Evolutionary conservation across 2,888 invertebrate species (phyloP), one percentile per base, ranked within the genome.

Genomic region (Dryobota labecula): DNA sequence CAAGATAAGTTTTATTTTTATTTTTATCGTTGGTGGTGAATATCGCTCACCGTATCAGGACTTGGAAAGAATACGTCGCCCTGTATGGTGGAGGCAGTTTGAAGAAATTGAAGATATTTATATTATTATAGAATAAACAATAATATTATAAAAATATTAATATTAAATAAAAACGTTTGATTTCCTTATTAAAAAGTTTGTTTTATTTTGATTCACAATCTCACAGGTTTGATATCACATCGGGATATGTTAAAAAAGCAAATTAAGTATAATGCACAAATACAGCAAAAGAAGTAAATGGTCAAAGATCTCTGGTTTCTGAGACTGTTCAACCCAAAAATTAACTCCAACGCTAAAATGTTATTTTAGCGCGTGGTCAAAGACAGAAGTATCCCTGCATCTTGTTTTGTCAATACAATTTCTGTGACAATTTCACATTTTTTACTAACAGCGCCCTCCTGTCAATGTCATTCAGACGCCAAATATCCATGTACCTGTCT

Each of bases 221-320:
- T 79, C 76, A 80, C 71, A 66, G 45, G 61, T 71, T 36, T 51
- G 24, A 41, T 80, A 80, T 79, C 79, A 79, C 75, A 57, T 47
- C 51, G 24, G 60, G 18, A 36, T 38, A 13, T 61, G 9, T 54
- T 60, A 24, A 51, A 6, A 54, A 76, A 53, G 24, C 2, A 58
- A 51, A 51, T n/a, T n/a, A 56, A 27, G 4, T 43, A 30, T 18
- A 41, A 58, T n/a, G 15, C 24, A 38, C 5, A 51, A 20, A 63
- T 33, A 57, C 15, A 38, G 45, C 15, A 45, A 53, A 43, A 5
- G 33, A 58, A 38, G 54, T 60, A 60, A 51, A 45, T 15, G 54
- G 38, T 58, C 13, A 20, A 20, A 8, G 27, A 64, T 30, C 3
- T n/a, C n/a, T 7, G 36, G 30, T n/a, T 65, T 65, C 30, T 43